These are phyloP conservation scores for Eulemur coronatus DNA, from an alignment of 2,797 vertebrate species.

Conservation along the genomic window DNA sequence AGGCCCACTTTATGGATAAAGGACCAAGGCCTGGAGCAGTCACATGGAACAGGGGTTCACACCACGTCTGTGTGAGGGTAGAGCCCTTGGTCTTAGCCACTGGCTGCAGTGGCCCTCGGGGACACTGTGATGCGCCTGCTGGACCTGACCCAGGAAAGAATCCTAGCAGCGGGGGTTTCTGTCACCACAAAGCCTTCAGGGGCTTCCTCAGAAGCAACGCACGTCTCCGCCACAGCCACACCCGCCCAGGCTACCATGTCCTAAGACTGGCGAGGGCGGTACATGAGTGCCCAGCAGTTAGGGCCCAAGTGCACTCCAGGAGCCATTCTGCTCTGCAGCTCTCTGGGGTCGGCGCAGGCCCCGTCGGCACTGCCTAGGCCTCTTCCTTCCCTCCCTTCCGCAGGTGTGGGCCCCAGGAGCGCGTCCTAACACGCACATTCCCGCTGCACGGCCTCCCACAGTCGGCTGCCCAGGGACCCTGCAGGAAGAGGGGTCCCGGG, in stretches of 20 bases:
- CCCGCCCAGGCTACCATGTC: not conserved
- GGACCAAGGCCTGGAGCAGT: not conserved
- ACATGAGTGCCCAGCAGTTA: fast-evolving
- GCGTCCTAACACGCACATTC: fast-evolving
- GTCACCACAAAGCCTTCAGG: not conserved
- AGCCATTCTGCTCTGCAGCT: too few species aligned
- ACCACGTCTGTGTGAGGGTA: not conserved
- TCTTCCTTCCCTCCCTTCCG: not conserved
- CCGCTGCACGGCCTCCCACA: too few species aligned
- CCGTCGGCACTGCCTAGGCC: fast-evolving
- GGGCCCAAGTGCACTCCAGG: not conserved
- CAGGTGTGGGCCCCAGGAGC: not conserved
- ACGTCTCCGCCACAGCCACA: fast-evolving
- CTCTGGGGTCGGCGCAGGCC: not conserved
- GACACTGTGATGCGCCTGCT: fast-evolving
- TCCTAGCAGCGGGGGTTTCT: not conserved
- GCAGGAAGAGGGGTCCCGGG: not conserved
- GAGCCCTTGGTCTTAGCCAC: not conserved
- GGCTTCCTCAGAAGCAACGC: not conserved
- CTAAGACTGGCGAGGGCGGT: fast-evolving
- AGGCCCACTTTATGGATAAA: not conserved
- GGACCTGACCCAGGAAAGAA: not conserved
- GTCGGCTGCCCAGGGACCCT: not conserved
- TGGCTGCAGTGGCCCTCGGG: fast-evolving
- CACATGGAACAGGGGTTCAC: not conserved